phyloP scores from a whole-genome alignment of 2,888 invertebrate species.

The Coenonympha glycerion region DNA sequence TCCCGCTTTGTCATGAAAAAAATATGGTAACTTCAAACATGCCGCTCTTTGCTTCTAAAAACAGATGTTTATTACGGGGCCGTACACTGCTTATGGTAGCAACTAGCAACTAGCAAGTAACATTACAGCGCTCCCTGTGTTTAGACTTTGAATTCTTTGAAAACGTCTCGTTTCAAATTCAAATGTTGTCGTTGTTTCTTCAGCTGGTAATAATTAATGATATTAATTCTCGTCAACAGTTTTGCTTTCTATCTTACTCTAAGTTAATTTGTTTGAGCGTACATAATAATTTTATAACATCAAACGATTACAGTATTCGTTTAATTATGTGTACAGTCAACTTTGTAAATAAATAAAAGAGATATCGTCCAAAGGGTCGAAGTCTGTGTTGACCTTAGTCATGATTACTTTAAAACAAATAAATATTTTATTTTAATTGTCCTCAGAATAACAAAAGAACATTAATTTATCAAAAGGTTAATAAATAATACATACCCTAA shows the following conservation, averaged over 20 bases:
- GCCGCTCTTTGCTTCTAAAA: conserved; percentile 22
- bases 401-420: conserved; percentile 10
- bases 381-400: conserved; percentile 12
- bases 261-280: neutral
- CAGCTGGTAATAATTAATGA: too few relatives aligned
- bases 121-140: neutral
- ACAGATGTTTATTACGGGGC: conserved; percentile 17
- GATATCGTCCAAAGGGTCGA: conserved; percentile 8
- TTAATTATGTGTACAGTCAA: neutral
- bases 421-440: neutral
- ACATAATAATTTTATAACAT: neutral
- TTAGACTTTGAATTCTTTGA: neutral
- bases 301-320: neutral
- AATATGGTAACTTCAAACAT: too few relatives aligned
- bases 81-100: neutral
- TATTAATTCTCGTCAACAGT: neutral
- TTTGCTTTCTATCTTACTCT: neutral
- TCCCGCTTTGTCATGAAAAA: too few relatives aligned
- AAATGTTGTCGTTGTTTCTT: neutral
- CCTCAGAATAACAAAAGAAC: neutral
- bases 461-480: neutral
- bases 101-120: too few relatives aligned
- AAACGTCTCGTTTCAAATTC: neutral
- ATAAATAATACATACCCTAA: too few relatives aligned
- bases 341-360: neutral